Conservation (phyloP, 2,888 invertebrate species). For the Lampropteryx suffumata region DNA sequence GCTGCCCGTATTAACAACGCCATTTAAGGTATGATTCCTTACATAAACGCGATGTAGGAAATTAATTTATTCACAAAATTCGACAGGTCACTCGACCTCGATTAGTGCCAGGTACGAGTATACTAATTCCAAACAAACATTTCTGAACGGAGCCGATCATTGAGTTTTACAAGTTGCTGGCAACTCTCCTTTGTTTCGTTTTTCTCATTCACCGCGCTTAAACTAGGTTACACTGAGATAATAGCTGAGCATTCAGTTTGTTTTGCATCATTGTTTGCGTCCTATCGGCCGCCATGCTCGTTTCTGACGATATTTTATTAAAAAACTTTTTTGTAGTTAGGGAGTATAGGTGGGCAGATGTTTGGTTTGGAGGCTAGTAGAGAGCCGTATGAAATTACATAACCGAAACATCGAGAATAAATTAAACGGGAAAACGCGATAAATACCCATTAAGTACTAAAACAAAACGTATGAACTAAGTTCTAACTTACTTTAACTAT, state of each 20-base stretch:
- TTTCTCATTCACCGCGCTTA: constrained; percentile 46
- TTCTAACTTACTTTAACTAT: too few species aligned
- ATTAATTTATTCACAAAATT: neutral
- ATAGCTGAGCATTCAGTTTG: constrained; percentile 56
- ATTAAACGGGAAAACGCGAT: too few species aligned
- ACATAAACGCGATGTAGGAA: too few species aligned
- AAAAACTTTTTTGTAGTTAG: constrained; percentile 44
- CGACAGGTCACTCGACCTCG: too few species aligned
- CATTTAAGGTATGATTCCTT: constrained; percentile 37
- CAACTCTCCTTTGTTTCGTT: constrained; percentile 55
- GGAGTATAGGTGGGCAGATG: constrained; percentile 27
- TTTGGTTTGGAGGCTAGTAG: constrained; percentile 1
- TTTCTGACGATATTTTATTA: constrained; percentile 44
- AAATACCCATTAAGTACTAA: too few species aligned
- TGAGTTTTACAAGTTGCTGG: constrained; percentile 42
- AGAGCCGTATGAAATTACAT: too few species aligned
- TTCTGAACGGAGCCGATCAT: neutral
- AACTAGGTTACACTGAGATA: constrained; percentile 69
- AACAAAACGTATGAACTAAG: too few species aligned
- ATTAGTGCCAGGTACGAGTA: too few species aligned
- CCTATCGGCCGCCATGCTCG: constrained; percentile 45
- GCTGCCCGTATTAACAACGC: constrained; percentile 28
- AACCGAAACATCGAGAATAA: too few species aligned
- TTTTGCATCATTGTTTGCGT: constrained; percentile 62
- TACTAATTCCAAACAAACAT: neutral